phyloP scores from a whole-genome alignment of 2,888 invertebrate genomes.

The Scrobipalpa atriplicella region DNA sequence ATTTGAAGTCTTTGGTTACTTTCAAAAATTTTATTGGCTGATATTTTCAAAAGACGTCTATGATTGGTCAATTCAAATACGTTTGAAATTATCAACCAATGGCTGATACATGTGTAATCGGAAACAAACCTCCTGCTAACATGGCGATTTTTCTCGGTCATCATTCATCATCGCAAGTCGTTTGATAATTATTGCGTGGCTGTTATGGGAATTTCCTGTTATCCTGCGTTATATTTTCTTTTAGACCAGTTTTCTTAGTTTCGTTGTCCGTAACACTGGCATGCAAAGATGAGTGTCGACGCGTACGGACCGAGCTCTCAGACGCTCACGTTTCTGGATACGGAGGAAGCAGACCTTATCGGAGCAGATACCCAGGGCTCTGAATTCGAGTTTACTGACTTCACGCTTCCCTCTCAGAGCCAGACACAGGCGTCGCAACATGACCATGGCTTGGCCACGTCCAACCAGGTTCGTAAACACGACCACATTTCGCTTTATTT shows the following conservation, averaged over 20 bases:
- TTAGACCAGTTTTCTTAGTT: constrained; percentile 70
- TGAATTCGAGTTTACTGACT: constrained; percentile 98
- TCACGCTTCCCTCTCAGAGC: constrained; percentile 96
- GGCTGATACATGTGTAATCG: constrained; percentile 53
- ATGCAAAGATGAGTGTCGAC: constrained; percentile 93
- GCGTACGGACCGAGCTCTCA: constrained; percentile 98
- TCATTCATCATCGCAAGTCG: constrained; percentile 65
- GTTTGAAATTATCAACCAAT: constrained; percentile 45
- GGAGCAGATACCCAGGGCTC: constrained; percentile 99
- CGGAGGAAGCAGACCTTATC: constrained; percentile 95
- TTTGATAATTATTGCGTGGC: constrained; percentile 73
- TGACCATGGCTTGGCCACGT: constrained; percentile 85
- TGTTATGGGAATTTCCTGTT: constrained; percentile 74
- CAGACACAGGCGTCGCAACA: constrained; percentile 96
- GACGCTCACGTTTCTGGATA: constrained; percentile 97
- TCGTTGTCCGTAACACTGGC: constrained; percentile 49
- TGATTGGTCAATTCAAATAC: constrained; percentile 14
- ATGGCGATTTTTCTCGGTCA: constrained; percentile 77
- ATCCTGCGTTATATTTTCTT: constrained; percentile 62
- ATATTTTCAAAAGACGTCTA: neutral
- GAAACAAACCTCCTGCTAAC: constrained; percentile 79
- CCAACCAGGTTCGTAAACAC: constrained; percentile 76
- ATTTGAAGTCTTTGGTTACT: neutral
- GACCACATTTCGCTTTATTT: constrained; percentile 38
- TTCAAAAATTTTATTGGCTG: neutral